Conservation (phyloP, 1,140 invertebrate genomes). For the Chymomyza costata region DNA sequence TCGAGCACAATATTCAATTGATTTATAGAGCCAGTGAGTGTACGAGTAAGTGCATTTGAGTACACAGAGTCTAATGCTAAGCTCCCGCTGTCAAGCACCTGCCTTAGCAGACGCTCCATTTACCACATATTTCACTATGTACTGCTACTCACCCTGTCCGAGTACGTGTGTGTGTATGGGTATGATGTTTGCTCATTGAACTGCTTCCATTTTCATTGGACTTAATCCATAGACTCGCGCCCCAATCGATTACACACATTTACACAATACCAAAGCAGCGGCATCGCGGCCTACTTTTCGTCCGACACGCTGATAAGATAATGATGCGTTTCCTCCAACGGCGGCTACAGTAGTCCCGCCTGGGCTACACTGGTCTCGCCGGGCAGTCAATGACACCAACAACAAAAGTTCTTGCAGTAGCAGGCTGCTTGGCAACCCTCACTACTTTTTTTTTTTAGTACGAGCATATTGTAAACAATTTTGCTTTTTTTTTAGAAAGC, state of each 20-base stretch:
- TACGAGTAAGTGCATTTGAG: no score
- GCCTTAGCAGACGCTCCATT: no score
- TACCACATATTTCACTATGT: no score
- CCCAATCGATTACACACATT: slow-evolving; percentile 60
- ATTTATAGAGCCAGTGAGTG: no score
- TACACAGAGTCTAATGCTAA: no score
- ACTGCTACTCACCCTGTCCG: no score
- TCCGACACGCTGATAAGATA: slow-evolving; percentile 58
- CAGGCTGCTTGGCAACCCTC: slow-evolving; percentile 15
- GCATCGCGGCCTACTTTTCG: slow-evolving; percentile 51
- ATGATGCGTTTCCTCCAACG: slow-evolving; percentile 55
- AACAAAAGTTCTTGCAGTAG: background rate
- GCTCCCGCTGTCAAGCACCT: no score
- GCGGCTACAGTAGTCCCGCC: slow-evolving; percentile 28
- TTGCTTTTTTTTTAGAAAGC: no score
- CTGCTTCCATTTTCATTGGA: slow-evolving; percentile 43
- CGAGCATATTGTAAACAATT: no score
- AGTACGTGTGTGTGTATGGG: no score
- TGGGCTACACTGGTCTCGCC: slow-evolving; percentile 28
- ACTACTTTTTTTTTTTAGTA: no score
- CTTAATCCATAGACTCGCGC: slow-evolving; percentile 38
- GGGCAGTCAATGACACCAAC: slow-evolving; percentile 34
- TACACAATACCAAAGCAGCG: slow-evolving; percentile 16
- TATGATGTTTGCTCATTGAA: slow-evolving; percentile 17
- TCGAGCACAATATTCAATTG: no score